Conservation (phyloP, 92 coral and sea anemone species). For the Paramuricea clavata region DNA sequence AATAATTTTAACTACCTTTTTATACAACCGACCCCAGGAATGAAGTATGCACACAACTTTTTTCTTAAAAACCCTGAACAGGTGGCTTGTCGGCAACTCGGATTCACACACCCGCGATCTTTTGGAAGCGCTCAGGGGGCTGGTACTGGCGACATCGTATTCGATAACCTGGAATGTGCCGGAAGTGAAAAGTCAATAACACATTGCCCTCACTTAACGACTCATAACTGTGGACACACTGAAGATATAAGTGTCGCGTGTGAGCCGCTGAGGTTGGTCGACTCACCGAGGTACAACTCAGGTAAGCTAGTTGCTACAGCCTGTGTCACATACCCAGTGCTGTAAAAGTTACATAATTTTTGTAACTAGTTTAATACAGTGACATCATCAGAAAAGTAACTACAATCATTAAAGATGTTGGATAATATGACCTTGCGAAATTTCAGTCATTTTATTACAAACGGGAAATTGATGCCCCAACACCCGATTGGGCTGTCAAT, state of each 20-base stretch:
- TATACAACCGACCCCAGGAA: too few species aligned
- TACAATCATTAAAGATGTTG: too few species aligned
- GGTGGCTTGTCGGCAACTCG: constrained; percentile 12
- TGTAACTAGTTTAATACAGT: too few species aligned
- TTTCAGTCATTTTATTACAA: too few species aligned
- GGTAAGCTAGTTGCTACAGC: neutral
- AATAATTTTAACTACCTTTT: too few species aligned
- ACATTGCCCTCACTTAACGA: constrained; percentile 7
- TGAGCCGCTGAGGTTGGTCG: neutral
- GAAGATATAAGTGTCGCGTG: constrained; percentile 5
- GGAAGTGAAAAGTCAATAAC: neutral
- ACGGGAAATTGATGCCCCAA: too few species aligned
- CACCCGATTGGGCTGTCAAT: too few species aligned
- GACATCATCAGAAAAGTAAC: too few species aligned
- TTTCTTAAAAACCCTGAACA: neutral
- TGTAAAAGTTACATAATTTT: too few species aligned
- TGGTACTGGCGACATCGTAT: neutral
- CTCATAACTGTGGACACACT: neutral
- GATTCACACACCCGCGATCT: neutral
- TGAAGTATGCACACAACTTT: too few species aligned
- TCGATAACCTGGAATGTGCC: neutral
- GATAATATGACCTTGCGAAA: too few species aligned
- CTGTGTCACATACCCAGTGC: too few species aligned
- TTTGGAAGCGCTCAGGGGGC: neutral
- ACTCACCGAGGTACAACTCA: constrained; percentile 39